Evolutionary conservation across 2,113 vertebrate genomes (phyloP).

Genomic region (Malurus melanocephalus): DNA sequence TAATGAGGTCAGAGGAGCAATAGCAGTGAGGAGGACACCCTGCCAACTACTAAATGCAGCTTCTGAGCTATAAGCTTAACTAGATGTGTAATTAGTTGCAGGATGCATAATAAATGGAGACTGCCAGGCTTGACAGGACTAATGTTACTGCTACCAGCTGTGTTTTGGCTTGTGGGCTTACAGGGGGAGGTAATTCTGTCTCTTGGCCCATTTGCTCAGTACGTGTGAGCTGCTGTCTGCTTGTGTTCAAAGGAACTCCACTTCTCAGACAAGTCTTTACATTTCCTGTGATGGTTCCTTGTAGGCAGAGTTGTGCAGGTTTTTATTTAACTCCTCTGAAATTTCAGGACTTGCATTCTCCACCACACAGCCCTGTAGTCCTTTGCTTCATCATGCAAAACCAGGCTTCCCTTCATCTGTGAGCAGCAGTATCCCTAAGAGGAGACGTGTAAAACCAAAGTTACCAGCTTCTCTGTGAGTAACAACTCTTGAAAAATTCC

Average conservation of each 20-base stretch:
- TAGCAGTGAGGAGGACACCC: background rate
- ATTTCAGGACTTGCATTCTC: background rate
- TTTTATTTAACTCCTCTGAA: conserved; percentile 1
- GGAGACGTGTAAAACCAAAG: background rate
- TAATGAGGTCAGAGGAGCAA: background rate
- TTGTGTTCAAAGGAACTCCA: background rate
- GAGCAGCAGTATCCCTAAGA: background rate
- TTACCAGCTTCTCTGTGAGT: background rate
- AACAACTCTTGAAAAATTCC: background rate
- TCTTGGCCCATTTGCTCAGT: background rate
- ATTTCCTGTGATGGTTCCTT: background rate
- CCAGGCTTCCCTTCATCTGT: background rate
- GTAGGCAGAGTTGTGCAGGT: background rate
- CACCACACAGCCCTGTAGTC: background rate
- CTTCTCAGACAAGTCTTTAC: conserved; percentile 17
- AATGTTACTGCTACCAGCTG: conserved; percentile 3
- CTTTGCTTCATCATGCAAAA: background rate
- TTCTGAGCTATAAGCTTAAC: background rate
- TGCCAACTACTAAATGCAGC: background rate
- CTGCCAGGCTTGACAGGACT: background rate
- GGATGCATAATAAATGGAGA: background rate
- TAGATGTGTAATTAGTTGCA: background rate
- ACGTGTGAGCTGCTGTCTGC: background rate
- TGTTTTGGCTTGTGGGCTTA: conserved; percentile 29
- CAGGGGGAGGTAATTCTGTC: background rate